A percentile compares a stretch with the other conserved stretches of the same genome.
Evolutionary conservation across 2,797 vertebrate species (phyloP).

Genomic region (Cyclura pinguis): DNA sequence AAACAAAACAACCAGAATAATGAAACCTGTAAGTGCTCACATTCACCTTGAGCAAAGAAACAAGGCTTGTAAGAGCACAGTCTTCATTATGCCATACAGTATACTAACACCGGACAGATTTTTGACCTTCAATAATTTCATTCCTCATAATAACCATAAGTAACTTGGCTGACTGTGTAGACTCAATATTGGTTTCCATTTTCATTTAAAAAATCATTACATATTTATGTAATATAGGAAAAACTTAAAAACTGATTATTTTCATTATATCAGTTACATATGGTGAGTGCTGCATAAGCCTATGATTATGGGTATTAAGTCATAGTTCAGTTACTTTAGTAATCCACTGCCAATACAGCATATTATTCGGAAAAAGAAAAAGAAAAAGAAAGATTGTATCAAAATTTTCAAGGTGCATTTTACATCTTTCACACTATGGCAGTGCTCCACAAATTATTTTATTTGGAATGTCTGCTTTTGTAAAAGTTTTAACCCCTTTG

Average conservation of each 20-base stretch:
- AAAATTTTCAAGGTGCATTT: conserved; percentile 6
- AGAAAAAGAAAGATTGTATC: conserved; percentile 9
- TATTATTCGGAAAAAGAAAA: conserved; percentile 11
- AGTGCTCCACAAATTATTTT: conserved; percentile 29
- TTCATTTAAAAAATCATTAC: conserved; percentile 36
- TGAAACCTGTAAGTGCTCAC: background rate
- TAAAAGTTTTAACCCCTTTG: background rate
- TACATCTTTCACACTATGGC: conserved; percentile 2
- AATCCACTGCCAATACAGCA: conserved; percentile 3
- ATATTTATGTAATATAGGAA: conserved; percentile 32
- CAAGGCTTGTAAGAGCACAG: background rate
- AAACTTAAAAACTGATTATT: conserved; percentile 33
- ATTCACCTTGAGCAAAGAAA: background rate
- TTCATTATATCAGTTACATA: conserved; percentile 36
- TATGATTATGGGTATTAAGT: conserved; percentile 37
- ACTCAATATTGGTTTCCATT: conserved; percentile 33
- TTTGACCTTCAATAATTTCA: conserved; percentile 31
- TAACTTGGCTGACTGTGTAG: conserved; percentile 12
- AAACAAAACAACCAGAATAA: conserved; percentile 6
- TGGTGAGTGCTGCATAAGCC: background rate
- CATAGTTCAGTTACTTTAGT: conserved; percentile 28
- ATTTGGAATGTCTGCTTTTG: background rate
- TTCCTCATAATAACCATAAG: conserved; percentile 34
- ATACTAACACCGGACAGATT: background rate
- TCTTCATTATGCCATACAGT: background rate